Evolutionary conservation across 2,797 vertebrate genomes (phyloP).

Genomic region (Falco novaeseelandiae): DNA sequence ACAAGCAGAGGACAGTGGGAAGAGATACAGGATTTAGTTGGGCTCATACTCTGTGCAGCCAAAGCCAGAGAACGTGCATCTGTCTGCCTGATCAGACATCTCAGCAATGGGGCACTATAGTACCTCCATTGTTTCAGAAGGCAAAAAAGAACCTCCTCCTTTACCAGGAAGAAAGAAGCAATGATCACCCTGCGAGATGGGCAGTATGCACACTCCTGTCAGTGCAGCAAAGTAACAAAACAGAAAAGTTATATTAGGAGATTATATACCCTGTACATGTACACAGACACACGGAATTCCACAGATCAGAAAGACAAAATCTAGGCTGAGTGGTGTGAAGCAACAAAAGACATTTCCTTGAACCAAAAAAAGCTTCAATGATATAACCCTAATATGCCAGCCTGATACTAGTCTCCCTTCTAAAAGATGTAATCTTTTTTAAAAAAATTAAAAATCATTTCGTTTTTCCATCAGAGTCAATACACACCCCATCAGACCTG

Average conservation of each 20-base stretch:
- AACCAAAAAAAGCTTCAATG: background rate
- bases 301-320: background rate
- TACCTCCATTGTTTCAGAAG: background rate
- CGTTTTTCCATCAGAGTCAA: background rate
- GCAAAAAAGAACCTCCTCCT: background rate
- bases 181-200: background rate
- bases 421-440: too few relatives aligned
- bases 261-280: background rate
- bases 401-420: background rate
- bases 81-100: background rate
- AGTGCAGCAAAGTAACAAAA: background rate
- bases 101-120: background rate
- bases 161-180: background rate
- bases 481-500: background rate
- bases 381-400: background rate
- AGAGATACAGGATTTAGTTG: background rate
- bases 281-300: background rate
- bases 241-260: background rate
- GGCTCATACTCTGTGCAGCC: background rate
- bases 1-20: background rate
- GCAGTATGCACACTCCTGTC: background rate
- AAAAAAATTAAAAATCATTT: background rate
- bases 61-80: background rate
- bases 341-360: background rate
- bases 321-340: background rate